Conservation (phyloP, 2,888 invertebrate genomes). For the Andricus quercusramuli region DNA sequence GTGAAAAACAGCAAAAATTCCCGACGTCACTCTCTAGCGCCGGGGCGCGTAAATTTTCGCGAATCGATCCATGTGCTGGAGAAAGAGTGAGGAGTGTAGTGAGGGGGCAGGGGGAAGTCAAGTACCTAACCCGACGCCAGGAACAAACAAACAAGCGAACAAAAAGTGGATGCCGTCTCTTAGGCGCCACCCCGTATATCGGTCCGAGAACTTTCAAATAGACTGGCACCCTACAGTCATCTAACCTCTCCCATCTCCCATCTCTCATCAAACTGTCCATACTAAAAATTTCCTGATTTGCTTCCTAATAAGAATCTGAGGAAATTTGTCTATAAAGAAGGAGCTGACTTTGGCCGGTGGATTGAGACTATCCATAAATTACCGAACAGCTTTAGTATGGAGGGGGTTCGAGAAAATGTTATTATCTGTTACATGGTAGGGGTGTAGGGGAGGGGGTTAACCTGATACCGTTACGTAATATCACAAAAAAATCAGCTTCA, state of each 20-base stretch:
- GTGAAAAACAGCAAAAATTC: constrained; percentile 66
- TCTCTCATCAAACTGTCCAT: constrained; percentile 28
- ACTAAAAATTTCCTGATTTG: constrained; percentile 26
- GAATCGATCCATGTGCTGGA: constrained; percentile 68
- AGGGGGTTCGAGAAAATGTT: no score
- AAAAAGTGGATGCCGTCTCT: constrained; percentile 70
- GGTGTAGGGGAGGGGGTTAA: no score
- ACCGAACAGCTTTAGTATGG: no score
- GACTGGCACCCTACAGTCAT: constrained; percentile 46
- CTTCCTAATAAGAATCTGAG: not conserved
- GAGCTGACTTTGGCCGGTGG: not conserved
- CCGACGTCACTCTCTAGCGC: constrained; percentile 62
- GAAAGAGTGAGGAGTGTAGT: constrained; percentile 36
- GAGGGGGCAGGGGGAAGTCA: constrained; percentile 52
- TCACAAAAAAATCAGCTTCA: no score
- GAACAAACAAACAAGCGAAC: constrained; percentile 71
- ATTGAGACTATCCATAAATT: not conserved
- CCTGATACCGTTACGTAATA: no score
- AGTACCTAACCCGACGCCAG: constrained; percentile 66
- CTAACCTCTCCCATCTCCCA: constrained; percentile 23
- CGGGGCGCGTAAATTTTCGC: constrained; percentile 71
- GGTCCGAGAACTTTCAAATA: constrained; percentile 65
- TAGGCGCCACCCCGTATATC: constrained; percentile 67
- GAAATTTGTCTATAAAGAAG: not conserved
- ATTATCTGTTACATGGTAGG: no score